These are phyloP conservation scores for Haemorhous mexicanus DNA, from an alignment of 2,113 vertebrate genomes.

Conservation along the genomic window DNA sequence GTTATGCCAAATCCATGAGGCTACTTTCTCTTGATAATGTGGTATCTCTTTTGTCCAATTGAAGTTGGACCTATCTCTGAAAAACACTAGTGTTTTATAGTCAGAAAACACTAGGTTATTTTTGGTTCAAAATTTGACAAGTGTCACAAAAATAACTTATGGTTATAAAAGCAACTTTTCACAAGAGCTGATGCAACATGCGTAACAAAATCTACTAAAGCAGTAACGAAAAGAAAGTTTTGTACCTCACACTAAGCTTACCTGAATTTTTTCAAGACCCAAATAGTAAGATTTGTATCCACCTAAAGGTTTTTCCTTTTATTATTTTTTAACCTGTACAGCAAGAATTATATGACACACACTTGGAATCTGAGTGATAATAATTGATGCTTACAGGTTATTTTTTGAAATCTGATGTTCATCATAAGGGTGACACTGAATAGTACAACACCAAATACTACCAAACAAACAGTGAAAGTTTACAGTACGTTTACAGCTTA, in stretches of 20 bases:
- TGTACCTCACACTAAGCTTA: not conserved
- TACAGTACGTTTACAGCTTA: not conserved
- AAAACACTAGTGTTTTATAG: not conserved
- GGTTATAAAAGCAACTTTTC: not conserved
- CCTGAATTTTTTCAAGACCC: not conserved
- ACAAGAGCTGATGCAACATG: not conserved
- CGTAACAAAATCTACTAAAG: not conserved
- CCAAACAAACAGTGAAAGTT: not conserved
- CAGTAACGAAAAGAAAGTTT: not conserved
- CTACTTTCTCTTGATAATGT: not conserved
- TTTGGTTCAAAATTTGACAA: constrained; percentile 5
- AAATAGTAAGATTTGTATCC: not conserved
- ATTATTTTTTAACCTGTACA: constrained; percentile 14
- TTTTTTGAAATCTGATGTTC: not conserved
- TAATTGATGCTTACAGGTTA: not conserved
- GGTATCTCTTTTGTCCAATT: not conserved
- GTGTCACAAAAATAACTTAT: not conserved
- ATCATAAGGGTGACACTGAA: not conserved
- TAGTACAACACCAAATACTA: not conserved
- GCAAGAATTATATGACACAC: not conserved
- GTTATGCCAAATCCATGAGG: not conserved
- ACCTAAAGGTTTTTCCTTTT: not conserved
- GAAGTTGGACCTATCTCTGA: not conserved
- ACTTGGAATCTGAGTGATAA: not conserved
- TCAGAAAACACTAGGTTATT: not conserved